Evolutionary conservation across 2,888 invertebrate genomes (phyloP).

Genomic region (Altica lythri): DNA sequence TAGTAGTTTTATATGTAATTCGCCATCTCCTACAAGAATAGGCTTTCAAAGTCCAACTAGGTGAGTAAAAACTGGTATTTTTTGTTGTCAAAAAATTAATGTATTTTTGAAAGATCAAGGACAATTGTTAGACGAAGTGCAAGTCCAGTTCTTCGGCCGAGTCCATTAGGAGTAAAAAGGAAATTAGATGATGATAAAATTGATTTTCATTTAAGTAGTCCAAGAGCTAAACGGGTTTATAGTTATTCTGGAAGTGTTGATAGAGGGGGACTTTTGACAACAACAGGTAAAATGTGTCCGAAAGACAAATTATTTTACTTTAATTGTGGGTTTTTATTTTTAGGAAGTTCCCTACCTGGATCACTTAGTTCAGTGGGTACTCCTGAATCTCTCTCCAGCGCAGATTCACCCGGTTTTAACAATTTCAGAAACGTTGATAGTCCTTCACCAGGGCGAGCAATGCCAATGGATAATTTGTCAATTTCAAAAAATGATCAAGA

Average conservation of each 20-base stretch:
- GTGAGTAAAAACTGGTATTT: slow-evolving; percentile 1
- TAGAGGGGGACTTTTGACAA: slow-evolving; percentile 55
- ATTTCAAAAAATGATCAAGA: slow-evolving; percentile 55
- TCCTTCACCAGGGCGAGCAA: slow-evolving; percentile 60
- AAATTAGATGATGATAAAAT: slow-evolving; percentile 64
- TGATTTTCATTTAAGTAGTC: slow-evolving; percentile 53
- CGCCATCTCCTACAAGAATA: slow-evolving; percentile 55
- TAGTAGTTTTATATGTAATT: slow-evolving; percentile 50
- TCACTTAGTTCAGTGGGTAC: slow-evolving; percentile 65
- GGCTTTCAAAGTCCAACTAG: slow-evolving; percentile 68
- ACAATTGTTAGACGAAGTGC: slow-evolving; percentile 81
- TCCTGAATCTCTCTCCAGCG: slow-evolving; percentile 66
- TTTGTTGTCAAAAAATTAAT: neutral
- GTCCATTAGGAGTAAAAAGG: slow-evolving; percentile 66
- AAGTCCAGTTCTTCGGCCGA: slow-evolving; percentile 64
- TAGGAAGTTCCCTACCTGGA: slow-evolving; percentile 55
- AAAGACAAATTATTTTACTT: neutral
- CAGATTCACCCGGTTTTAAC: slow-evolving; percentile 64
- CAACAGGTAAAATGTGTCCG: slow-evolving; percentile 39
- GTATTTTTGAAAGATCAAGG: slow-evolving; percentile 53
- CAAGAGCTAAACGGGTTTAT: slow-evolving; percentile 57
- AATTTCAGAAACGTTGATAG: slow-evolving; percentile 62
- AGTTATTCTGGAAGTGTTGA: slow-evolving; percentile 50
- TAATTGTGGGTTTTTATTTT: slow-evolving; percentile 1
- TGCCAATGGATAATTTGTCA: slow-evolving; percentile 48